A percentile compares a stretch with the other conserved stretches of the same genome.
Evolutionary conservation across 2,797 vertebrate species (phyloP).

Genomic region (Ptychadena robeensis): DNA sequence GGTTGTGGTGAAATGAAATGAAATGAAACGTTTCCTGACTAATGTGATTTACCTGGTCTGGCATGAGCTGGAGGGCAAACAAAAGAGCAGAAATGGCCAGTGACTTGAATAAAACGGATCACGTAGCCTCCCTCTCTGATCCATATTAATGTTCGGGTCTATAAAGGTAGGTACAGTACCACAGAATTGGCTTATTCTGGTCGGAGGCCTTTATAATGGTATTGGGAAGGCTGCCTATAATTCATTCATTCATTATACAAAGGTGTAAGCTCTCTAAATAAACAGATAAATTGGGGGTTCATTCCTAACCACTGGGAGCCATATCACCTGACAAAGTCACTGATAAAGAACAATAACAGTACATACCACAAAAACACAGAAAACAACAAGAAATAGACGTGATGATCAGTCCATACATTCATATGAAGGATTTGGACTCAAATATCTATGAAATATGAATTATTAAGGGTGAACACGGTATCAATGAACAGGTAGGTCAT

Average conservation of each 20-base stretch:
- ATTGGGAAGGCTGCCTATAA: background rate
- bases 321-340: background rate
- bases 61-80: constrained; percentile 79
- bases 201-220: background rate
- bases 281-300: background rate
- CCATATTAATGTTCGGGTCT: background rate
- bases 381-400: background rate
- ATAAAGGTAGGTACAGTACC: background rate
- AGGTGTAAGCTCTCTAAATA: background rate
- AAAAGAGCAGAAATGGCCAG: constrained; percentile 76
- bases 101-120: constrained; percentile 57
- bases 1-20: constrained; percentile 68
- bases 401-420: no score
- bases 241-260: background rate
- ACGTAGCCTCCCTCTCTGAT: constrained; percentile 2
- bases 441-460: background rate
- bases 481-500: background rate
- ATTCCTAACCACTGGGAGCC: background rate
- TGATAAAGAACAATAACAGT: background rate
- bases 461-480: background rate
- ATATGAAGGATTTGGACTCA: background rate
- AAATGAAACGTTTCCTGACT: constrained; percentile 81
- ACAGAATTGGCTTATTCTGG: background rate
- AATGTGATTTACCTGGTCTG: constrained; percentile 84
- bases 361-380: background rate